Base-by-base conservation (phyloP, 2,113 vertebrate genomes). In the Garra rufa region DNA sequence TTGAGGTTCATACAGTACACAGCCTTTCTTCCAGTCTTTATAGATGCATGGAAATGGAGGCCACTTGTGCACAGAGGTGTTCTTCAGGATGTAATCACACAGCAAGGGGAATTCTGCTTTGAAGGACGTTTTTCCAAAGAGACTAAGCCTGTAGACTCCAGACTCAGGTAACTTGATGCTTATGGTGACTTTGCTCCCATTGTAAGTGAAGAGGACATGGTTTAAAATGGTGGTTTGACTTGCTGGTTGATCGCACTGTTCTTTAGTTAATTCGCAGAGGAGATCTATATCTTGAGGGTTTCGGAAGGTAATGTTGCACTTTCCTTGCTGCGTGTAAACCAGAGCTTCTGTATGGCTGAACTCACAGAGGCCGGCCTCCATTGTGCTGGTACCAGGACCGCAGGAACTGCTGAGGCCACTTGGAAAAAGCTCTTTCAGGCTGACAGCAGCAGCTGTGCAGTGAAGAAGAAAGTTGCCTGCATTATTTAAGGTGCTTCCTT, bases 41-140 rank as follows among this genome's bases (percentile, higher is more conserved):
- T 76, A 89, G 10, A 86, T 85, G 61, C 24, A 67, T 14, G 92
- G 93, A 86, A 94, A 93, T 0, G 93, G 89, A 7, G 85, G 85
- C 88, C 89, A 83, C 3, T 15, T 10, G 3, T 79, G 85, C 0
- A 83, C 0, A 0, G 88, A 88, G 70, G 76, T 88, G 87, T 91
- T 92, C 21, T 77, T 59, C 57, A 88, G 41, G 0, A 92, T 1
- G 0, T 92, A 92, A 76, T 89, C 89, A 9, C 92, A 94, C n/a
- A 90, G 43, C 0, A 69, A 86, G 1, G 14, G 55, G 44, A 90
- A 93, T 6, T 91, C 90, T 61, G 13, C 10, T 14, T 26, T 26
- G 11, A 28, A 26, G 1, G 59, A 28, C 2, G 3, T 79, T 41
- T 86, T 93, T 21, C 83, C 89, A 4, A 28, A 94, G 28, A 94